These are phyloP conservation scores for Zophobas atratus DNA, from an alignment of 1,140 invertebrate genomes.

Conservation along the genomic window DNA sequence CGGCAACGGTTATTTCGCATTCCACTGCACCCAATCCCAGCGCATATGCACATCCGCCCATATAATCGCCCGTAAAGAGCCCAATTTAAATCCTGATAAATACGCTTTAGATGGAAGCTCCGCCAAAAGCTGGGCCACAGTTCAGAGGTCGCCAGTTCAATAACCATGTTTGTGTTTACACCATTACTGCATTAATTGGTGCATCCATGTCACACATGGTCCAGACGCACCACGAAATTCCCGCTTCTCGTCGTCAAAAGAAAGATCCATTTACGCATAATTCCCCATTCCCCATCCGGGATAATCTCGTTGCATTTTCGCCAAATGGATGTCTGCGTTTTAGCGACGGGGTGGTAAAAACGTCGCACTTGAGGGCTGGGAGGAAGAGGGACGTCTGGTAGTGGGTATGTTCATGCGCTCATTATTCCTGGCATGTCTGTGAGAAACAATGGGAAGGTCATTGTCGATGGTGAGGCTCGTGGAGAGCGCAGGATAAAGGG, in stretches of 20 bases:
- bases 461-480: slow-evolving; percentile 32
- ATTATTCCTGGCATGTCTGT: slow-evolving; percentile 46
- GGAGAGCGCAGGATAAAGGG: slow-evolving; percentile 40
- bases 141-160: slow-evolving; percentile 48
- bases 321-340: slow-evolving; percentile 1
- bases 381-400: not conserved
- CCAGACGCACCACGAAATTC: slow-evolving; percentile 15
- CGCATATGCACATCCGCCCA: not conserved
- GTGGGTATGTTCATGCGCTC: slow-evolving; percentile 36
- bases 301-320: slow-evolving; percentile 25
- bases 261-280: not conserved
- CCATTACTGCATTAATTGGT: slow-evolving; percentile 49
- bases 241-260: not conserved
- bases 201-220: slow-evolving; percentile 36
- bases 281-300: not conserved
- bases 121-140: slow-evolving; percentile 20
- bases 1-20: not conserved
- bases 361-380: no score
- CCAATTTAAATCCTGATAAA: slow-evolving; percentile 20
- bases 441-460: slow-evolving; percentile 49
- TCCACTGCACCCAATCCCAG: not conserved
- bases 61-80: not conserved
- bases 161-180: slow-evolving; percentile 39
- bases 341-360: no score
- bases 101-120: slow-evolving; percentile 11